Base-by-base conservation (phyloP, 2,888 invertebrate genomes). In the Andrena fulva region DNA sequence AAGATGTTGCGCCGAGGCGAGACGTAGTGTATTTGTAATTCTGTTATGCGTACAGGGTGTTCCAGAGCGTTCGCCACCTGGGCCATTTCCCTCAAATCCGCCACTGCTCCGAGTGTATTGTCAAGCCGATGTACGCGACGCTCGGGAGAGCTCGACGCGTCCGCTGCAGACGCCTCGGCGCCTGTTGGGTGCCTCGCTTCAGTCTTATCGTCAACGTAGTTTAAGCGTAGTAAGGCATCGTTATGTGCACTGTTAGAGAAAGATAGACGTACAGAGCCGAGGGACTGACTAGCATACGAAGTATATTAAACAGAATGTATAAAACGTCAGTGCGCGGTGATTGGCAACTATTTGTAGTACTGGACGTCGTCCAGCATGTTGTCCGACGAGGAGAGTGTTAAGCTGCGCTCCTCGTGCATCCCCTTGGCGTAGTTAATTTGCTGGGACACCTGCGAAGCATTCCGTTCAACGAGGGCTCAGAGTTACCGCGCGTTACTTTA, bases 401-500 rank as follows among this genome's bases (percentile, higher is more conserved):
- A 96, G 91, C 96, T 95, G 84, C 96, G 95, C 94, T 98, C 98
- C 92, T 97, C 96, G 94, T 97, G 97, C 92, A 98, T 96, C 91
- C 96, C 96, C 93, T 97, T 97, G 75, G 98, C 98, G 94, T 97
- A 97, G 91, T 97, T 98, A 85, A 99, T 97, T 95, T 98, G 97
- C 87, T 97, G 96, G 33, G 96, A 96, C n/a, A 96, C 95, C 95
- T 96, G 90, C 0, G 86, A 80, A 1, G 7, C 10, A 27, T 6
- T 20, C n/a, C 12, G 16, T 16, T 42, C 5, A 16, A 42, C 16
- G 4, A 12, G 42, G 16, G 29, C 6, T 50, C 1, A 12, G 24
- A 48, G 31, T 42, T 50, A 35, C 12, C 42, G 42, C 42, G 42
- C 42, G 42, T 42, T 12, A 42, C 16, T 42, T 42, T 42, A 42